Percentiles rank a stretch among this genome's conserved stretches.
phyloP scores from a whole-genome alignment of 2,113 vertebrate genomes.

The Tonatia bakeri region DNA sequence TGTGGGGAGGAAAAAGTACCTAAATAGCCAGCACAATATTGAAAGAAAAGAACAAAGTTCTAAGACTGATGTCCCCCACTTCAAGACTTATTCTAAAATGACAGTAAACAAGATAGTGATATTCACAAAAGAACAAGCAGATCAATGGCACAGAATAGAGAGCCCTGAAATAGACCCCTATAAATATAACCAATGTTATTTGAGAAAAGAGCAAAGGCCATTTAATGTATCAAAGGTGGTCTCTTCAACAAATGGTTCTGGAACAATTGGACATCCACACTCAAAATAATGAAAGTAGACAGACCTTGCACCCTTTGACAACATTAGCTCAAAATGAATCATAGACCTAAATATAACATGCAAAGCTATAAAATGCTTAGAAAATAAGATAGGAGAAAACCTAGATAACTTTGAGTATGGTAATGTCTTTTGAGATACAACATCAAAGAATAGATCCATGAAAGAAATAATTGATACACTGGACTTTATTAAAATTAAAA shows the following conservation, averaged over 20 bases:
- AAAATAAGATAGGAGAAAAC: background rate
- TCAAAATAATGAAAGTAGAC: background rate
- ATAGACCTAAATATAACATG: background rate
- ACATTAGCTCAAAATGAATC: background rate
- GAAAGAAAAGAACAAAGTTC: background rate
- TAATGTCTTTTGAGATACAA: background rate
- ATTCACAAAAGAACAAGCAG: background rate
- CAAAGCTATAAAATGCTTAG: background rate
- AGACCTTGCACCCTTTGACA: background rate
- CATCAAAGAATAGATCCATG: background rate
- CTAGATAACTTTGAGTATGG: background rate
- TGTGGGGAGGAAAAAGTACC: background rate
- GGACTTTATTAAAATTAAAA: background rate
- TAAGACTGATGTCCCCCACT: background rate
- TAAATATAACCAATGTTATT: background rate
- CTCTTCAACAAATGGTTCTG: background rate
- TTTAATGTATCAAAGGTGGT: background rate
- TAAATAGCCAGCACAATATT: background rate
- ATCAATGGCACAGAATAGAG: background rate
- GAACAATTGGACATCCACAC: background rate
- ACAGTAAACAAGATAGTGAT: background rate
- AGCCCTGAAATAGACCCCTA: background rate
- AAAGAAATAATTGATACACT: background rate
- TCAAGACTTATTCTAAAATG: background rate
- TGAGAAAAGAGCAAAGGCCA: background rate